Base-by-base conservation (phyloP, 2,797 vertebrate genomes). In the Hybognathus amarus region DNA sequence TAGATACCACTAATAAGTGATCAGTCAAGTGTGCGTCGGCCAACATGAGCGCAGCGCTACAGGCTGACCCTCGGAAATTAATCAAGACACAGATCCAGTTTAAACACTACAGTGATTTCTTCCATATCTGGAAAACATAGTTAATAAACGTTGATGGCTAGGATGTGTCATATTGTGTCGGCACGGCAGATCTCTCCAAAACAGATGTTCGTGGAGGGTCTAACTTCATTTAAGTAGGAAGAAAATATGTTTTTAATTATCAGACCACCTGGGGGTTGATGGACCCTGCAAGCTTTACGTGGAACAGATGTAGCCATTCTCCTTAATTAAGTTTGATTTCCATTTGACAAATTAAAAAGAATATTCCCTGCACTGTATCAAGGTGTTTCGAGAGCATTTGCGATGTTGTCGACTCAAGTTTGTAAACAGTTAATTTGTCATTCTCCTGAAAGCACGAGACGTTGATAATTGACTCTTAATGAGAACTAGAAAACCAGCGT, bases 201-300 rank as follows among this genome's bases (percentile, higher is more conserved):
- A 78, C 88, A 89, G 88, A 87, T 89, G 88, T 88, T 87, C 71
- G 61, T 68, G 66, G 66, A 87, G 85, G 83, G 83, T 85, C 85
- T 74, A 89, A 87, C 88, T 88, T 89, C 88, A 89, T 89, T 89
- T 89, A 89, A 89, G 87, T 85, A 84, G 85, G 86, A 87, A 87
- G 88, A 89, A n/a, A 89, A 89, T 87, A 94, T 93, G 90, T 93
- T 93, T 93, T 93, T 92, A 92, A 94, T 94, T 94, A 94, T 92
- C 89, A 89, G 77, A 88, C 92, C 93, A 94, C 93, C 94, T 94
- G 93, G 93, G 89, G 86, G 74, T 86, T 85, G 85, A 86, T 87
- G 87, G 89, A 88, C 89, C 89, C 83, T 86, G 83, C 85, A 84
- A 88, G 82, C 85, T 87, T 86, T 84, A 84, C 77, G 68, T 85